Evolutionary conservation across 2,113 vertebrate species (phyloP), one percentile per base, ranked within the genome.

Genomic region (Cyanoderma ruficeps): DNA sequence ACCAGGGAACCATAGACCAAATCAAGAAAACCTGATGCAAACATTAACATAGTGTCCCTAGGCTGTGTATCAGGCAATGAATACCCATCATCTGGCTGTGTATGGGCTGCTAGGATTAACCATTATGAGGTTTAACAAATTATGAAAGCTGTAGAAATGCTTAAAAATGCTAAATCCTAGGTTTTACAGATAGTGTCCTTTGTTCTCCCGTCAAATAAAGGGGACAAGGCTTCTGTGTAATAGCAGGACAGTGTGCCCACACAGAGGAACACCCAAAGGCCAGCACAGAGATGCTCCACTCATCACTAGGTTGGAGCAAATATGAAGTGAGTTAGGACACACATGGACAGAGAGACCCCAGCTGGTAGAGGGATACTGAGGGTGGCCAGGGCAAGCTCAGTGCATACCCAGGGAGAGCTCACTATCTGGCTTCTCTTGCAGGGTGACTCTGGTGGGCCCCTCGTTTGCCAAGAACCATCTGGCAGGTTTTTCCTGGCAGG

Each of bases 361-460:
- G 4, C 37, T n/a, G 9, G 27, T 42, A 42, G 68, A 68, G 13
- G 8, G 24, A 11, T 28, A 65, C 70, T 59, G 59, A n/a, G 52
- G 31, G 52, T 70, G 35, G 42, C 30, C 42, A 52, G 49, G 39
- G 23, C 1, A 5, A 65, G 39, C 22, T n/a, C 7, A 4, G 23
- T 41, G 49, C 2, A 0, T 27, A 27, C 46, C 56, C 33, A 63
- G 10, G 44, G 67, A 37, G 37, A 80, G n/a, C 42, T 87, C 64
- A 87, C 30, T 53, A 9, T 52, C 25, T 10, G 53, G 4, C 30
- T 83, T 87, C 78, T 87, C 63, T 92, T 90, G 52, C 97, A 99
- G 99, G 99, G 99, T 1, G 99, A 99, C 96, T 99, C 99, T 0
- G 99, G 99, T 20, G 99, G 99, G 7, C 99, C 99, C 24, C 90